Percentiles rank a stretch among this genome's conserved stretches.
These are phyloP conservation scores for Coturnix japonica DNA, from an alignment of 2,113 vertebrate species.

Conservation along the genomic window DNA sequence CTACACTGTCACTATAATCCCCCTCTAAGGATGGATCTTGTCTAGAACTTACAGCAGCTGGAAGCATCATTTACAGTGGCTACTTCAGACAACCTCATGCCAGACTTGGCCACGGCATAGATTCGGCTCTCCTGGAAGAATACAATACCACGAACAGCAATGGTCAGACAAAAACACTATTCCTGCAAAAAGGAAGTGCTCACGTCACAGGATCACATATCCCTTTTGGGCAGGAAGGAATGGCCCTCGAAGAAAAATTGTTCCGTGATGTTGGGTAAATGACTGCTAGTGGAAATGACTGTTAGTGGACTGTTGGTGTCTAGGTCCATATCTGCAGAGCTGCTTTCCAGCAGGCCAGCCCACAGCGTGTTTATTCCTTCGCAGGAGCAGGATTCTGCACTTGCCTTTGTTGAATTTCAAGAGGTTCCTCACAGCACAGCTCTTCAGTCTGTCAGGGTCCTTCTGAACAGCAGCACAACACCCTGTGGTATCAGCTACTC, in stretches of 20 bases:
- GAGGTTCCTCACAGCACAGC: too few species aligned
- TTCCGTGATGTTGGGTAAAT: background rate
- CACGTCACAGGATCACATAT: background rate
- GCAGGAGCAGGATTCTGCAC: too few species aligned
- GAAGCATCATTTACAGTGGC: slow-evolving; percentile 69
- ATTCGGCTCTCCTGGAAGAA: slow-evolving; percentile 88
- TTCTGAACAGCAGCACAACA: too few species aligned
- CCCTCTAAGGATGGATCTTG: background rate
- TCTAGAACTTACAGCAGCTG: slow-evolving; percentile 78
- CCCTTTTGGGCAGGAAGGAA: background rate
- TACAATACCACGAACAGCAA: background rate
- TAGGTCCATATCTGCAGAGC: too few species aligned
- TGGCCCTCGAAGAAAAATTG: background rate
- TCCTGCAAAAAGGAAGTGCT: background rate
- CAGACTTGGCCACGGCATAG: slow-evolving; percentile 89
- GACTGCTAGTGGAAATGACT: background rate
- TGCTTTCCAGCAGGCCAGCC: too few species aligned
- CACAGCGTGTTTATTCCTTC: too few species aligned
- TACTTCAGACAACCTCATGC: slow-evolving; percentile 88
- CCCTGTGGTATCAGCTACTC: too few species aligned
- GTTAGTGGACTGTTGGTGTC: too few species aligned
- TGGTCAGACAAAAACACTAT: background rate
- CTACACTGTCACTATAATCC: background rate
- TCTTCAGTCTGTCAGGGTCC: too few species aligned
- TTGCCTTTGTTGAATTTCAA: too few species aligned